Evolutionary conservation across 92 coral and sea anemone species (phyloP).

Genomic region (Anthopleura xanthogrammica): DNA sequence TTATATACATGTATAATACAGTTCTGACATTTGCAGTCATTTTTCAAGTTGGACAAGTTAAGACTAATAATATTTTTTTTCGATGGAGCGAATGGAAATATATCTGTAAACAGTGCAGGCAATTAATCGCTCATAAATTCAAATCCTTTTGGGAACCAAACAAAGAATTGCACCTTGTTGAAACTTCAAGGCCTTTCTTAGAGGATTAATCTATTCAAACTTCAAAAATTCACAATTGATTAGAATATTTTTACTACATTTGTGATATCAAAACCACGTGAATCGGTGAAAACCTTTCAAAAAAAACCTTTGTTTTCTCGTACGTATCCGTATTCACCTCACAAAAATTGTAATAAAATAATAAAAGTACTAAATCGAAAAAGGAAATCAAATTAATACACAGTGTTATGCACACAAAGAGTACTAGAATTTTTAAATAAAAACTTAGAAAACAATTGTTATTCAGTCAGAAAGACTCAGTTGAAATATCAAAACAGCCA

Average conservation of each 20-base stretch:
- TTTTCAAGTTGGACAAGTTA: slow-evolving; percentile 4
- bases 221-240: not conserved
- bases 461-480: too few relatives aligned
- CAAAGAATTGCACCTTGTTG: not conserved
- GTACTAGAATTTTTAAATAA: not conserved
- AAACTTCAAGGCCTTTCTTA: not conserved
- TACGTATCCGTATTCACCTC: too few relatives aligned
- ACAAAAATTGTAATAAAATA: not conserved
- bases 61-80: not conserved
- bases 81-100: not conserved
- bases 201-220: not conserved
- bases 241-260: not conserved
- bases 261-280: not conserved
- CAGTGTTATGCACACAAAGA: not conserved
- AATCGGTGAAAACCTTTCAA: not conserved
- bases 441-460: not conserved
- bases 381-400: too few relatives aligned
- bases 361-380: not conserved
- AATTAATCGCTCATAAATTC: not conserved
- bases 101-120: not conserved
- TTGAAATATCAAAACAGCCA: not conserved
- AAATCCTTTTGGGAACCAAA: not conserved
- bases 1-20: not conserved
- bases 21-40: not conserved
- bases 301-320: too few relatives aligned